Evolutionary conservation across 1,140 invertebrate genomes (phyloP), one percentile per base, ranked within the genome.

Genomic region (Drosophila parabipectinata): DNA sequence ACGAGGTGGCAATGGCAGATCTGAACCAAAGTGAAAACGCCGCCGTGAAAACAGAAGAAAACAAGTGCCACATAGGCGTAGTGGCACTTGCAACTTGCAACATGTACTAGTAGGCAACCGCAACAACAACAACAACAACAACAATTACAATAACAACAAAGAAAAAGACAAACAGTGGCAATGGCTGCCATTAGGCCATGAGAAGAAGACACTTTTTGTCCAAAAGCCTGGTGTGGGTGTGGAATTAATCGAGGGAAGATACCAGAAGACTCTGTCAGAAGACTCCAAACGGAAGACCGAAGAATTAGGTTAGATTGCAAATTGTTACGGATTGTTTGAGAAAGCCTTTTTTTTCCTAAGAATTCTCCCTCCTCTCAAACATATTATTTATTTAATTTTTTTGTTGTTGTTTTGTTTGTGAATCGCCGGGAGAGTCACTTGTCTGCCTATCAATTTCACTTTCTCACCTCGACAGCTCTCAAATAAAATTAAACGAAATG

Each of bases 101-200:
- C 51, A 71, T 54, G 21, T 41, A 45, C 21, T 30, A 30, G 26
- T 24, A 24, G 26, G 39, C 63, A 50, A 45, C 71, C 53, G 45
- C 54, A 63, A 59, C 45, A 10, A 34, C 9, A 32, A 61, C 63
- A 50, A 45, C 71, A 57, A 52, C 54, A 63, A 59, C 39, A 4
- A 34, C 10, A 34, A 61, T 21, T 21, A 32, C 32, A 58, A 15
- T 37, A 32, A 78, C 82, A 72, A 87, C 87, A 79, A 87, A 28
- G 26, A 83, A 85, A 83, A 85, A 85, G 81, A 87, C 81, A 78
- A 37, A 81, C 79, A 82, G 73, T 77, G 81, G 74, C 79, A 82
- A 64, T 66, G 32, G 45, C 59, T 61, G 53, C 78, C 66, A 88
- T 82, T 82, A 85, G 67, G 83, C 82, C 77, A 87, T 85, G 81